Conservation (phyloP, 2,113 vertebrate species). For the Clarias magur region DNA sequence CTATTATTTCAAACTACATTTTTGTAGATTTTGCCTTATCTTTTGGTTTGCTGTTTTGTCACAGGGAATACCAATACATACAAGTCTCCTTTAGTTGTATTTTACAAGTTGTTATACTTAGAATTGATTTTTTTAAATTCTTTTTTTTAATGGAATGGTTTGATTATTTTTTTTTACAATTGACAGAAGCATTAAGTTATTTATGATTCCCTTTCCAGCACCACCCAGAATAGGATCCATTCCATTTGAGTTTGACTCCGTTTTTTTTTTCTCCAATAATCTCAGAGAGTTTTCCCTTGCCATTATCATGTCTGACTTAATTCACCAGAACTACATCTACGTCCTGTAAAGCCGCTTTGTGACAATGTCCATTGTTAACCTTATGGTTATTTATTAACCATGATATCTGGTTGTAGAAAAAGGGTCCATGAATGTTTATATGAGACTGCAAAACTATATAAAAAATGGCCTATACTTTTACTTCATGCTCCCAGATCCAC, state of each 20-base stretch:
- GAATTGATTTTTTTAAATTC: neutral
- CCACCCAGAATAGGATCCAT: neutral
- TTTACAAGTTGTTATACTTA: neutral
- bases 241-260: neutral
- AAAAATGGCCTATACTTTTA: neutral
- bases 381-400: neutral
- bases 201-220: neutral
- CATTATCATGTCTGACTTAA: neutral
- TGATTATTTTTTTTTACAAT: neutral
- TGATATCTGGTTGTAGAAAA: neutral
- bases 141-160: neutral
- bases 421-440: neutral
- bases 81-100: neutral
- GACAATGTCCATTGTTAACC: neutral
- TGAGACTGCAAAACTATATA: neutral
- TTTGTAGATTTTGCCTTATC: neutral
- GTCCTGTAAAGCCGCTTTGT: neutral
- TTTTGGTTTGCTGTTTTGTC: neutral
- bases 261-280: neutral
- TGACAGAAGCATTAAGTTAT: neutral
- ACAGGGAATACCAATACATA: neutral
- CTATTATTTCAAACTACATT: no score
- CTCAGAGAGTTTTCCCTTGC: neutral
- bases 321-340: neutral
- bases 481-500: no score